These are phyloP conservation scores for Taxidea taxus DNA, from an alignment of 2,113 vertebrate genomes.

Conservation along the genomic window DNA sequence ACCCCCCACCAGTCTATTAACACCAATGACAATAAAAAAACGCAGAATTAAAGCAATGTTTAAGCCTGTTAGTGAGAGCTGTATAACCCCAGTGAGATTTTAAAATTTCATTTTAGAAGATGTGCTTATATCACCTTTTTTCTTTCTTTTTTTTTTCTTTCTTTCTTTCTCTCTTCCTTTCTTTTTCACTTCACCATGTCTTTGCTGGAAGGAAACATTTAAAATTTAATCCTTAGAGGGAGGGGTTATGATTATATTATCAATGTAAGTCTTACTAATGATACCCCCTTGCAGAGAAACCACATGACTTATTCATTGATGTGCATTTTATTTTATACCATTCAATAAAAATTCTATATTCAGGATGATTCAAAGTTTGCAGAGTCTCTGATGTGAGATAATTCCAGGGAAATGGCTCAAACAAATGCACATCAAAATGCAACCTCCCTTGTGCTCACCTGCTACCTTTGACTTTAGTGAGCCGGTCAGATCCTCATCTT, in stretches of 20 bases:
- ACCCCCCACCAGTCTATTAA: background rate
- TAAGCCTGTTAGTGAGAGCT: background rate
- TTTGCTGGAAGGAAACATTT: slow-evolving; percentile 6
- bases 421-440: background rate
- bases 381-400: background rate
- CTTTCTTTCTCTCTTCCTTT: too few species aligned
- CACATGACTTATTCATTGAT: background rate
- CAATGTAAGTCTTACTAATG: background rate
- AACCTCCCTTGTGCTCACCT: background rate
- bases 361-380: background rate
- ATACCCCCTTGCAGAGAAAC: background rate
- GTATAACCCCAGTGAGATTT: background rate
- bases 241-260: background rate
- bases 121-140: background rate
- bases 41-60: background rate
- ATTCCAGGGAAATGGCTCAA: background rate
- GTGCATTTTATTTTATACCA: background rate
- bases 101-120: background rate
- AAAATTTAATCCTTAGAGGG: slow-evolving; percentile 8
- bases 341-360: background rate
- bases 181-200: background rate
- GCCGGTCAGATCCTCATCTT: background rate
- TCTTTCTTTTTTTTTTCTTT: too few species aligned
- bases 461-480: background rate
- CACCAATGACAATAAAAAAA: background rate